phyloP scores from a whole-genome alignment of 2,888 invertebrate genomes.

The Macrosiphum euphorbiae region DNA sequence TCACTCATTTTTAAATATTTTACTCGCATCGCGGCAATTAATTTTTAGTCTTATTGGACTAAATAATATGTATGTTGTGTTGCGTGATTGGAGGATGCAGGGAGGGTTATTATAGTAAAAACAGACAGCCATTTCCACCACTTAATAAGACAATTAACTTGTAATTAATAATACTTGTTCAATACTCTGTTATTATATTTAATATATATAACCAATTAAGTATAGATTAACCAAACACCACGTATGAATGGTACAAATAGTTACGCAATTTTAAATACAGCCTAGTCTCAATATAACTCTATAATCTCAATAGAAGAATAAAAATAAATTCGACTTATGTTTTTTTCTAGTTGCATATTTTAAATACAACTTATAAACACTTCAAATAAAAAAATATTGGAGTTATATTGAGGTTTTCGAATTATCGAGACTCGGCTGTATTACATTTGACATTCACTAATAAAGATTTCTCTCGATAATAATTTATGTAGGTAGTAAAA shows the following conservation, averaged over 20 bases:
- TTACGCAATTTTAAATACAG: background rate
- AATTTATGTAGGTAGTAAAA: background rate
- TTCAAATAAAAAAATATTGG: too few relatives aligned
- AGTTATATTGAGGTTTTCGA: too few relatives aligned
- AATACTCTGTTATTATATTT: background rate
- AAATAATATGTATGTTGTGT: background rate
- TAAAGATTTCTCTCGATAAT: background rate
- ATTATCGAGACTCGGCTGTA: too few relatives aligned
- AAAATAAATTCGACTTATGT: background rate
- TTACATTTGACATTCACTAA: background rate
- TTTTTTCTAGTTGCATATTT: too few relatives aligned
- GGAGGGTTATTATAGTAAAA: background rate
- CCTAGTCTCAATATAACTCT: too few relatives aligned
- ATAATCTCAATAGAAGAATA: background rate
- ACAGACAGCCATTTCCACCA: background rate
- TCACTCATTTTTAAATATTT: background rate
- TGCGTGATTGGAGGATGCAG: background rate
- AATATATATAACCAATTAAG: background rate
- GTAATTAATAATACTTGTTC: background rate
- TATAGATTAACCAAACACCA: background rate
- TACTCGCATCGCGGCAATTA: background rate
- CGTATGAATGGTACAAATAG: background rate
- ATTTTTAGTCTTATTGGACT: background rate
- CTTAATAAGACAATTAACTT: background rate
- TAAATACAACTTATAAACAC: too few relatives aligned